Evolutionary conservation across 2,888 invertebrate species (phyloP).

Genomic region (Kuschelorhynchus macadamiae): DNA sequence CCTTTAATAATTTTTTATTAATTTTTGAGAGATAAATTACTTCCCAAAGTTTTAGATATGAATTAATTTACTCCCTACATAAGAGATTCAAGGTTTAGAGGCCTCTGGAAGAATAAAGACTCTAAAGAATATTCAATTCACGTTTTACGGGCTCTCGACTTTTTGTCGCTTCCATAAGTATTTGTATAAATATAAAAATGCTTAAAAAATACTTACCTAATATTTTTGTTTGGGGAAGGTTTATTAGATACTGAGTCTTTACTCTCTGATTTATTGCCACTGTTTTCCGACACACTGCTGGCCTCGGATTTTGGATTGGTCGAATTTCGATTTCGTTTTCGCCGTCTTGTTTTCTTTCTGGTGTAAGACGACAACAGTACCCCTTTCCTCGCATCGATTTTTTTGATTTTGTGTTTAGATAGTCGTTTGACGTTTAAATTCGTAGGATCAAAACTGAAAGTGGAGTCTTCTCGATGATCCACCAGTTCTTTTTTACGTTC

Average conservation of each 20-base stretch:
- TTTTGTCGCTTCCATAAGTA: too few species aligned
- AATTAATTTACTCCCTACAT: too few species aligned
- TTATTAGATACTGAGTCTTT: constrained; percentile 59
- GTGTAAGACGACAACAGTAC: constrained; percentile 86
- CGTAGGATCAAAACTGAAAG: constrained; percentile 92
- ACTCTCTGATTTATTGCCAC: constrained; percentile 56
- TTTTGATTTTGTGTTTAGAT: constrained; percentile 84
- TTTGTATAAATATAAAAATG: too few species aligned
- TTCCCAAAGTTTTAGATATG: too few species aligned
- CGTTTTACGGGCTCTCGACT: too few species aligned
- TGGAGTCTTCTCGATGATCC: constrained; percentile 93
- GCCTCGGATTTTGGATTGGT: constrained; percentile 55
- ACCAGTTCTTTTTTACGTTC: constrained; percentile 90
- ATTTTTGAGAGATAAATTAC: too few species aligned
- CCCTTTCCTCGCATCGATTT: constrained; percentile 87
- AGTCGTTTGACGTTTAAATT: constrained; percentile 85
- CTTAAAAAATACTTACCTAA: constrained; percentile 47
- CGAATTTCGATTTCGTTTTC: constrained; percentile 78
- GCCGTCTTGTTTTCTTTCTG: constrained; percentile 84
- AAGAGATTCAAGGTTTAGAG: too few species aligned
- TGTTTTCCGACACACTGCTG: constrained; percentile 21
- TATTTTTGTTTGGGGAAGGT: constrained; percentile 55
- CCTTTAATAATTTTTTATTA: too few species aligned
- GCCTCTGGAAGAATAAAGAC: too few species aligned
- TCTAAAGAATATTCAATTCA: too few species aligned